Conservation (phyloP, 2,888 invertebrate genomes). For the Silvanus unidentatus region DNA sequence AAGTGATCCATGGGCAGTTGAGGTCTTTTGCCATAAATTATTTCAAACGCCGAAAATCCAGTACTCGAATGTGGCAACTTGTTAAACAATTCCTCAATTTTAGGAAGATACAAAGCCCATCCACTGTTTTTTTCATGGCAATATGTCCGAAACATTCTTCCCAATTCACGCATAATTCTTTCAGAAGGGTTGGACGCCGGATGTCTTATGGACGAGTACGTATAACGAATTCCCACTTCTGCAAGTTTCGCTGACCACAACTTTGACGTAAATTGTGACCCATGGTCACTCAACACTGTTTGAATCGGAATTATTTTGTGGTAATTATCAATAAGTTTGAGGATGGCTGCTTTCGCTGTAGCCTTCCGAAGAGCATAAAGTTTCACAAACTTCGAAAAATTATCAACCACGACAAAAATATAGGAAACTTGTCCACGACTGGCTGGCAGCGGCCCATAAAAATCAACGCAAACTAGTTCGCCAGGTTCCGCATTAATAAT, state of each 20-base stretch:
- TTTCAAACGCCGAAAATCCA: conserved; percentile 4
- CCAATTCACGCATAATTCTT: conserved; percentile 22
- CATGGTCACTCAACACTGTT: conserved; percentile 16
- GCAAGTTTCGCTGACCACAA: conserved; percentile 13
- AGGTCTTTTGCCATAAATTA: neutral
- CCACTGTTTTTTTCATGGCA: conserved; percentile 13
- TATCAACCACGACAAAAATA: conserved; percentile 22
- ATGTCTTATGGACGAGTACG: conserved; percentile 14
- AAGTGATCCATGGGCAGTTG: neutral
- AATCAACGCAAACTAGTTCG: conserved; percentile 20
- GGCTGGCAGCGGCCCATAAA: conserved; percentile 20
- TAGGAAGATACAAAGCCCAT: conserved; percentile 11
- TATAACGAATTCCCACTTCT: neutral
- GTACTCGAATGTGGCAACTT: neutral
- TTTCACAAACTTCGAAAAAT: conserved; percentile 22
- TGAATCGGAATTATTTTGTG: conserved; percentile 4
- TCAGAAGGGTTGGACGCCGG: conserved; percentile 25
- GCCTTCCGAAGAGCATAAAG: conserved; percentile 17
- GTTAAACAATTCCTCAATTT: conserved; percentile 1
- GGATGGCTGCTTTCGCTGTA: conserved; percentile 7
- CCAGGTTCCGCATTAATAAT: conserved; percentile 6
- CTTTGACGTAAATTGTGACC: conserved; percentile 22
- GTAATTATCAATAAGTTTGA: conserved; percentile 10
- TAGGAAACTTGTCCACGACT: conserved; percentile 12
- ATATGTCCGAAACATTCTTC: conserved; percentile 16